These are phyloP conservation scores for Limulus polyphemus DNA, from an alignment of 2,888 invertebrate genomes.

Conservation along the genomic window DNA sequence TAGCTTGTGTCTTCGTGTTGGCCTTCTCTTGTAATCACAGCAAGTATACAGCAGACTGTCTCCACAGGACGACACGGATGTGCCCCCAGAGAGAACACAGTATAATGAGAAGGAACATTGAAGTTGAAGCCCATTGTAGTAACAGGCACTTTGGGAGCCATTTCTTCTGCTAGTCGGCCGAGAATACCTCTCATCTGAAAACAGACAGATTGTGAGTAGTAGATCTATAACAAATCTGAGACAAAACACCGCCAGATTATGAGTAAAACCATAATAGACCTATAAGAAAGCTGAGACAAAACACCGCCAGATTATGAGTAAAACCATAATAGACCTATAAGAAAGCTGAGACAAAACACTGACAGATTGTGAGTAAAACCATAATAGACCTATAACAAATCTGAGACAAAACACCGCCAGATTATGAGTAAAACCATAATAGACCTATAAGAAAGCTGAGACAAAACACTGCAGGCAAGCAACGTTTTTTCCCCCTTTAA, in stretches of 20 bases:
- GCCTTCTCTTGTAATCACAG: constrained; percentile 38
- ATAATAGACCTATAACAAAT: too few species aligned
- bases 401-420: too few species aligned
- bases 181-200: not conserved
- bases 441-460: too few species aligned
- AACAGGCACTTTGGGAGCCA: not conserved
- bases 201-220: not conserved
- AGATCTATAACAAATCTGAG: not conserved
- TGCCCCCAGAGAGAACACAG: constrained; percentile 63
- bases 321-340: not conserved
- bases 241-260: too few species aligned
- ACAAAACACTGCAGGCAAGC: too few species aligned
- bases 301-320: too few species aligned
- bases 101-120: constrained; percentile 45
- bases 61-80: constrained; percentile 46
- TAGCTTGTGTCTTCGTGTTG: not conserved
- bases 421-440: too few species aligned
- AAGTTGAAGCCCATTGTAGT: not conserved
- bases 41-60: constrained; percentile 49
- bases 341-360: not conserved
- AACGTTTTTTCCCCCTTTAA: too few species aligned
- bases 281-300: not conserved
- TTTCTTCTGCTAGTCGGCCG: not conserved
- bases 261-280: not conserved
- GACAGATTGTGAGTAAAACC: too few species aligned